phyloP scores from a whole-genome alignment of 2,888 invertebrate genomes.

The Coleophora deauratella region DNA sequence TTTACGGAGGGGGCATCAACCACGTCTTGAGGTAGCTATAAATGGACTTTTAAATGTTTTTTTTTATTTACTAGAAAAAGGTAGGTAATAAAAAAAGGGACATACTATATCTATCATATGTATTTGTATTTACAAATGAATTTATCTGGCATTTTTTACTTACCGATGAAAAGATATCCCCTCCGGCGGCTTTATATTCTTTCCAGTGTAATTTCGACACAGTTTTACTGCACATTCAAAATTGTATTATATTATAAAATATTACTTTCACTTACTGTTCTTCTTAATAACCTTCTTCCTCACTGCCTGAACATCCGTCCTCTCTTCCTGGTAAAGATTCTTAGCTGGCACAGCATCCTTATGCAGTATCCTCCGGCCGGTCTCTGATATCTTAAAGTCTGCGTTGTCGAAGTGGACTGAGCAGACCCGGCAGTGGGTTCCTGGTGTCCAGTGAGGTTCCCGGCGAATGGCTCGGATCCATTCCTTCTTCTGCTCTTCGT shows the following conservation, averaged over 20 bases:
- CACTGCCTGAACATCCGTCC: not conserved
- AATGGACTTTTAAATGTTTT: too few species aligned
- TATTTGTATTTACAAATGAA: too few species aligned
- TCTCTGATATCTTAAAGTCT: constrained; percentile 10
- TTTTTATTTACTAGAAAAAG: too few species aligned
- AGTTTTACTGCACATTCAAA: constrained; percentile 12
- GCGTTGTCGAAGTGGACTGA: constrained; percentile 10
- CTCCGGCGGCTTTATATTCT: constrained; percentile 10
- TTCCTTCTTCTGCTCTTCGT: constrained; percentile 7
- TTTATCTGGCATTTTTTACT: constrained; percentile 1
- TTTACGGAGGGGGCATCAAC: too few species aligned
- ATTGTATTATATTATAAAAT: too few species aligned
- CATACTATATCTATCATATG: too few species aligned
- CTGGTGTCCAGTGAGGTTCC: constrained; percentile 6
- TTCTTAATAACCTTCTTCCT: too few species aligned
- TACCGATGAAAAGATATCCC: constrained; percentile 11
- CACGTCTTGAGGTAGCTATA: too few species aligned
- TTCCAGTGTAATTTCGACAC: constrained; percentile 12
- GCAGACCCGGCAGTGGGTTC: constrained; percentile 10
- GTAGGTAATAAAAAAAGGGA: too few species aligned
- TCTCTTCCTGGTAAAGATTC: constrained; percentile 9
- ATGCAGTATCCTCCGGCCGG: constrained; percentile 7
- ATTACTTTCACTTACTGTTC: too few species aligned
- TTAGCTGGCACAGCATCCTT: constrained; percentile 9
- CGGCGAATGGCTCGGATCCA: constrained; percentile 9